A percentile compares a stretch with the other conserved stretches of the same genome.
These are phyloP conservation scores for Paraescarpia echinospica DNA, from an alignment of 1,140 invertebrate species.

Conservation along the genomic window DNA sequence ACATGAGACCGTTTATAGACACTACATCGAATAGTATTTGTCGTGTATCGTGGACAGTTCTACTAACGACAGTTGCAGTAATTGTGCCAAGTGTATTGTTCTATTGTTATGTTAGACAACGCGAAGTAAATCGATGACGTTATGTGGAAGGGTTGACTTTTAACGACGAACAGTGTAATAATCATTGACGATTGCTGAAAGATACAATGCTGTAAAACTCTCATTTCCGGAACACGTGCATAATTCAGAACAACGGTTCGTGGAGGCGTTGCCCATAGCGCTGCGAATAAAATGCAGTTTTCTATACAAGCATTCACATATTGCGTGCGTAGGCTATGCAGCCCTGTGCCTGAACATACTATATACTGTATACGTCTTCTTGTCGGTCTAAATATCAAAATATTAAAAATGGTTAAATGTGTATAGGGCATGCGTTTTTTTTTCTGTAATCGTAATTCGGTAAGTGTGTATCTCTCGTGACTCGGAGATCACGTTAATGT, in stretches of 20 bases:
- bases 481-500: no score
- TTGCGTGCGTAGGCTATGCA: neutral
- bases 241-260: neutral
- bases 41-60: no score
- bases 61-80: neutral
- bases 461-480: no score
- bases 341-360: neutral
- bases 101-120: neutral
- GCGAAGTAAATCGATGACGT: neutral
- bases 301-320: neutral
- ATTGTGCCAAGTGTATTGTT: neutral
- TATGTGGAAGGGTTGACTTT: neutral
- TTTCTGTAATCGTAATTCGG: no score
- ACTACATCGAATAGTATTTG: no score
- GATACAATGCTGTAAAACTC: neutral
- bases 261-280: neutral
- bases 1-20: no score
- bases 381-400: no score
- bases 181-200: neutral
- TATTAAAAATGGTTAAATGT: no score
- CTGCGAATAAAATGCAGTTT: neutral
- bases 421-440: no score
- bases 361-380: neutral
- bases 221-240: neutral
- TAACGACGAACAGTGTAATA: neutral